Conservation (phyloP, 92 coral and sea anemone species). For the Diadumene lineata region DNA sequence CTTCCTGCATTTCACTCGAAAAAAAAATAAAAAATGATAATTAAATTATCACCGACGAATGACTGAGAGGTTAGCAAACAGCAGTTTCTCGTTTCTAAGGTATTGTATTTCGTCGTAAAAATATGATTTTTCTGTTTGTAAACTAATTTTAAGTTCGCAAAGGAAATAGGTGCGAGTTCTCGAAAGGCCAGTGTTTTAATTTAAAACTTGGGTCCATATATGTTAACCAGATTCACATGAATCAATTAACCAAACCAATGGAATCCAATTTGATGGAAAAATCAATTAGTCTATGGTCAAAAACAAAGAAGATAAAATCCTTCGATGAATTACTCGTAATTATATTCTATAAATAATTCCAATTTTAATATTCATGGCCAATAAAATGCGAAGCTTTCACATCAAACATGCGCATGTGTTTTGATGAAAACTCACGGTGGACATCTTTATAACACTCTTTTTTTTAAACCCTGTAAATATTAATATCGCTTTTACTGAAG, state of each 20-base stretch:
- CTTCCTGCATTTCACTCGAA: background rate
- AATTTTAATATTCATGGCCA: no score
- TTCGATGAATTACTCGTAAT: background rate
- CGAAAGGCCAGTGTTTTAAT: no score
- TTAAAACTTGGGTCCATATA: no score
- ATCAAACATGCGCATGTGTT: no score
- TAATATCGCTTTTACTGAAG: no score
- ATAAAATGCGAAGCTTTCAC: no score
- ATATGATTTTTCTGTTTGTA: background rate
- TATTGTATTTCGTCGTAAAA: background rate
- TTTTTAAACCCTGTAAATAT: no score
- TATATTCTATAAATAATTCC: no score
- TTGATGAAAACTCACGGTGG: no score
- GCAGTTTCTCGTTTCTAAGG: background rate
- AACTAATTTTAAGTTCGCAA: no score
- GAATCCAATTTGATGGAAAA: background rate
- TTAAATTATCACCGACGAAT: background rate
- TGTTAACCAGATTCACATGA: background rate
- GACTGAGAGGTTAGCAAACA: background rate
- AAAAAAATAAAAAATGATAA: background rate
- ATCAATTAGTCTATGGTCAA: background rate
- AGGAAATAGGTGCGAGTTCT: no score
- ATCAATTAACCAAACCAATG: background rate
- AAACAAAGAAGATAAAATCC: background rate
- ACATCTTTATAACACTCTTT: no score